phyloP scores from a whole-genome alignment of 2,797 vertebrate genomes.

The Sebastes oblongus region DNA sequence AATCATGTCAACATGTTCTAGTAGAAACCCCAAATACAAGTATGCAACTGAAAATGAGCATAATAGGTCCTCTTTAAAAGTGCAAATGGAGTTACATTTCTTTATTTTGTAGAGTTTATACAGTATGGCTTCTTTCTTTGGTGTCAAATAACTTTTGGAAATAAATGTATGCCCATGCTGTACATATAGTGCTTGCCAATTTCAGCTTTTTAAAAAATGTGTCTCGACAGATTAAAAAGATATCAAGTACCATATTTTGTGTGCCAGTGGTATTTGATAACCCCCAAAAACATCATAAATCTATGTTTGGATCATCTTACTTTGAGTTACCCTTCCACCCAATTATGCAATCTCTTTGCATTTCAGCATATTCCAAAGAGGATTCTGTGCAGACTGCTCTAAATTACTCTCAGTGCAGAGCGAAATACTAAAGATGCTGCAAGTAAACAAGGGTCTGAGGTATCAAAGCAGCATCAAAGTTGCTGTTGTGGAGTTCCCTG shows the following conservation, averaged over 20 bases:
- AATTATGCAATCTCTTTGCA: conserved; percentile 66
- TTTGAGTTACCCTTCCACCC: conserved; percentile 42
- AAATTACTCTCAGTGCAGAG: conserved; percentile 44
- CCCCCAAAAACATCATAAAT: conserved; percentile 33
- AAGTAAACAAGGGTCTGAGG: conserved; percentile 56
- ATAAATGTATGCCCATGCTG: neutral
- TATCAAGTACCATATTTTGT: conserved; percentile 6
- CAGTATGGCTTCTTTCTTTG: neutral
- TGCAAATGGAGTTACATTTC: neutral
- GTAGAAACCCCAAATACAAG: no score
- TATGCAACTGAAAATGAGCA: no score
- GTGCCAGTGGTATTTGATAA: conserved; percentile 16
- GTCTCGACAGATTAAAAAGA: conserved; percentile 10
- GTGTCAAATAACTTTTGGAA: neutral
- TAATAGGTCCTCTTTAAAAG: neutral
- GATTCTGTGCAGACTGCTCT: conserved; percentile 36
- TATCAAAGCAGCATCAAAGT: conserved; percentile 44
- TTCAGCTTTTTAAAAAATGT: neutral
- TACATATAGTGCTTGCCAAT: neutral
- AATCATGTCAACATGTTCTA: no score
- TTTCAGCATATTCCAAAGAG: conserved; percentile 49
- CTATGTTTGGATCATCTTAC: conserved; percentile 34
- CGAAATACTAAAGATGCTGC: conserved; percentile 27
- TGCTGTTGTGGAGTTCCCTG: conserved; percentile 4
- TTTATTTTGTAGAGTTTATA: neutral